Evolutionary conservation across 2,888 invertebrate genomes (phyloP).

Genomic region (Amorpha juglandis): DNA sequence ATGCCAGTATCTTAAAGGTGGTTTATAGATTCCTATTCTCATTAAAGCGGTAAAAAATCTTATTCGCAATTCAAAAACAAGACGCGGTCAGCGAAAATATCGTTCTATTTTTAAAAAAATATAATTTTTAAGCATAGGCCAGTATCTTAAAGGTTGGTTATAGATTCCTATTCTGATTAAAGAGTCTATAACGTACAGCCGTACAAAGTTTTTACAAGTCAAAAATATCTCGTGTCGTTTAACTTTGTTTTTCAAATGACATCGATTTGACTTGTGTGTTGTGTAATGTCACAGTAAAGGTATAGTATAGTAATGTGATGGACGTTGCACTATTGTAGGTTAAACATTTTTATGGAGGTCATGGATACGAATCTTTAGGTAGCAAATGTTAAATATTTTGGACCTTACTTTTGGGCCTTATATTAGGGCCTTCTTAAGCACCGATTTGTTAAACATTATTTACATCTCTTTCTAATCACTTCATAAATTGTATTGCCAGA

Average conservation of each 20-base stretch:
- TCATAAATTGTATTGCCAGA: too few species aligned
- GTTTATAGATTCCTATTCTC: background rate
- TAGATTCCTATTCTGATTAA: background rate
- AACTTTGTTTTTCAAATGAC: constrained; percentile 63
- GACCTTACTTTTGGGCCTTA: too few species aligned
- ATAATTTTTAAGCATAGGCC: too few species aligned
- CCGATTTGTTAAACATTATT: too few species aligned
- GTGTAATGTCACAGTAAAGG: too few species aligned
- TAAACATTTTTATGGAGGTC: constrained; percentile 13
- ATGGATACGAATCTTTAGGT: background rate
- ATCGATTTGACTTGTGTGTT: constrained; percentile 39
- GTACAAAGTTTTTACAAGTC: background rate
- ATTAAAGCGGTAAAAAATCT: background rate
- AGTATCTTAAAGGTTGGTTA: background rate
- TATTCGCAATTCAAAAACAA: background rate
- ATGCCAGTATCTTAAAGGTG: too few species aligned
- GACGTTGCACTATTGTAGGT: constrained; percentile 26
- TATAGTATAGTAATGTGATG: constrained; percentile 19
- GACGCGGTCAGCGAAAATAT: too few species aligned
- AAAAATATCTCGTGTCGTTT: constrained; percentile 41
- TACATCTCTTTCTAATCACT: too few species aligned
- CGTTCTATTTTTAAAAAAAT: too few species aligned
- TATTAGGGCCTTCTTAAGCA: too few species aligned
- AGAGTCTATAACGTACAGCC: background rate
- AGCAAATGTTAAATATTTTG: background rate